Evolutionary conservation across 2,888 invertebrate species (phyloP).

Genomic region (Emmelina monodactyla): DNA sequence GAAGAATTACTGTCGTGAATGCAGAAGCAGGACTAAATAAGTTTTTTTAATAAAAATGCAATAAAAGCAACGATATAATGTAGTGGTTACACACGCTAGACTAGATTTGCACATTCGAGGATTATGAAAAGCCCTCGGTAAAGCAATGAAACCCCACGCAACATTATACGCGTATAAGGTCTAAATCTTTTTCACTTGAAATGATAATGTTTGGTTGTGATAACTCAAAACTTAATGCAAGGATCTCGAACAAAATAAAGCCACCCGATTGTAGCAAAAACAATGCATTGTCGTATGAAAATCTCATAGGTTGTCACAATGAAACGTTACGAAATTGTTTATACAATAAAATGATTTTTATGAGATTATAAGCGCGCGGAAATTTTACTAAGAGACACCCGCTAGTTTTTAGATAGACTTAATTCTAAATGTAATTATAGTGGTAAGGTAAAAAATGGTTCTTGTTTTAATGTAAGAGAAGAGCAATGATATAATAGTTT

Average conservation of each 20-base stretch:
- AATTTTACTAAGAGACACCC: conserved; percentile 37
- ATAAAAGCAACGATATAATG: no score
- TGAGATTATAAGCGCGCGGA: conserved; percentile 36
- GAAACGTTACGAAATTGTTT: background rate
- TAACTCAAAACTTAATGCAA: background rate
- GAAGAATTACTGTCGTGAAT: no score
- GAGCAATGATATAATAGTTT: conserved; percentile 66
- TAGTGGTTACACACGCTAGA: no score
- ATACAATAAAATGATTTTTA: background rate
- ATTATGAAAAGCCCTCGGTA: conserved; percentile 46
- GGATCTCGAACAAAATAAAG: conserved; percentile 1
- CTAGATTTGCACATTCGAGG: no score
- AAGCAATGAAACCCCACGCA: conserved; percentile 35
- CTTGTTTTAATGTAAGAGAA: conserved; percentile 64
- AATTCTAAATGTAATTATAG: conserved; percentile 61
- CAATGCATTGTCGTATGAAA: no score
- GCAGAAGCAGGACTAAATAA: no score
- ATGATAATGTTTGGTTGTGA: conserved; percentile 1
- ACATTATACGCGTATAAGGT: background rate
- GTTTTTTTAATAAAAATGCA: no score
- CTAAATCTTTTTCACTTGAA: background rate
- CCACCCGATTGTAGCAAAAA: background rate
- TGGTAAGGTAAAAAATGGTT: conserved; percentile 61
- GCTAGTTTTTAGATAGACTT: conserved; percentile 62
- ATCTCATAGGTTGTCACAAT: background rate